These are phyloP conservation scores for Sternarchorhynchus goeldii DNA, from an alignment of 2,797 vertebrate genomes.

Conservation along the genomic window DNA sequence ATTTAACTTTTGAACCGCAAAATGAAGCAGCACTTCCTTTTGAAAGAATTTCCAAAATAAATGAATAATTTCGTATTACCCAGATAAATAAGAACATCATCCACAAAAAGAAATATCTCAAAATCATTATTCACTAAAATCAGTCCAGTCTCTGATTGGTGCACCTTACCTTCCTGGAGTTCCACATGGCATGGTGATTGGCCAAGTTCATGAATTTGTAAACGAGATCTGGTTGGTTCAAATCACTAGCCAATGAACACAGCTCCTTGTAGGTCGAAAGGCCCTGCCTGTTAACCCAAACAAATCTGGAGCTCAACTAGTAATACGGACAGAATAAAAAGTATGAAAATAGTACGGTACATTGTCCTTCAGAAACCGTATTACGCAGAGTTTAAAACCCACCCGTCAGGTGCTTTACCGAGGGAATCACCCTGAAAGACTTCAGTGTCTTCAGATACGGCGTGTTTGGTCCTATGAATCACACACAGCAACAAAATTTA, in stretches of 20 bases:
- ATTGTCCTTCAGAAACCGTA: background rate
- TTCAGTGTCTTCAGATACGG: slow-evolving; percentile 90
- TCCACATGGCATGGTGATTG: slow-evolving; percentile 99
- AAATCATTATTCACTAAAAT: background rate
- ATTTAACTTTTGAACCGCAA: too few relatives aligned
- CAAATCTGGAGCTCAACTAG: slow-evolving; percentile 17
- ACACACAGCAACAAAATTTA: background rate
- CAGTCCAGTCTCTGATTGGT: background rate
- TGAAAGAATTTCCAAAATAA: too few relatives aligned
- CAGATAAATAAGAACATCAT: background rate
- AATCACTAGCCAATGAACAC: slow-evolving; percentile 95
- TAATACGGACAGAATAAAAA: background rate
- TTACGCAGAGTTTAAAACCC: slow-evolving; percentile 52
- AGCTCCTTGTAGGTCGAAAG: slow-evolving; percentile 98
- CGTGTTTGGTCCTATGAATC: slow-evolving; percentile 83
- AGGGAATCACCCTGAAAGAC: slow-evolving; percentile 91
- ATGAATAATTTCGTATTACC: too few relatives aligned
- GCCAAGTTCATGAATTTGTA: slow-evolving; percentile 99
- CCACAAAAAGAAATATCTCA: background rate
- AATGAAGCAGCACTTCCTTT: too few relatives aligned
- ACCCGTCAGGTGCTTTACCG: slow-evolving; percentile 98
- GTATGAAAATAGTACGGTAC: too few relatives aligned
- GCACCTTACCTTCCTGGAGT: slow-evolving; percentile 91
- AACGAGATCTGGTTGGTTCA: slow-evolving; percentile 96
- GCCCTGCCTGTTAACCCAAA: slow-evolving; percentile 80